Base-by-base conservation (phyloP, 2,113 vertebrate genomes). In the Cranoglanis bouderius region DNA sequence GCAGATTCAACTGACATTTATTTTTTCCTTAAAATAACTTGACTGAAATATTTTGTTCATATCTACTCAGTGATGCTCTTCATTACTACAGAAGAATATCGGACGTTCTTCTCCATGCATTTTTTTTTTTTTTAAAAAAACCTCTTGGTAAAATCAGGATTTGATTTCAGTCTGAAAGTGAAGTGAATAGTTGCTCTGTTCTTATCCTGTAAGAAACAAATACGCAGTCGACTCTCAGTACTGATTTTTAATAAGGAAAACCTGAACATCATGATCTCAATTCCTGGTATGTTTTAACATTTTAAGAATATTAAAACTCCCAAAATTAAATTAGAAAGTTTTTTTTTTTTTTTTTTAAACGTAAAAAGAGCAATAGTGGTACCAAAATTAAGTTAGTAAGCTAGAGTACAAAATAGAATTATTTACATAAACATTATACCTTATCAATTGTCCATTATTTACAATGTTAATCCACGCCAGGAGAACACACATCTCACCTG, bases 381-480 rank as follows among this genome's bases (percentile, higher is more conserved):
- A 90, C 91, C 84, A 91, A 90, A 94, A 93, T 96, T 95, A 96
- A 96, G 94, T 96, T 96, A 96, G 95, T 95, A 92, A 63, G 90
- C 93, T 94, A 94, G 86, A 92, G 94, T 95, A 95, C 90, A 95
- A 96, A 95, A 94, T 95, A 94, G 94, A 94, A 94, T 94, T 92
- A 93, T 92, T 94, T 93, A 92, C 88, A 94, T 91, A 90, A 91
- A 95, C 93, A 93, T 90, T 90, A 94, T 92, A 94, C 91, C 92
- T 94, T 92, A 94, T 94, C 91, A 94, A 94, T 92, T 91, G 86
- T 88, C 89, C 85, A 88, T 88, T 93, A 92, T 94, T 92, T 95
- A 96, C 95, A 96, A 90, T 51, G 88, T 92, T 87, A 93, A 93
- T 91, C 92, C 90, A 93, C 92, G 90, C 87, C 88, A 91, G 89